Evolutionary conservation across 1,140 invertebrate species (phyloP).

Genomic region (Platorchestia sp.): DNA sequence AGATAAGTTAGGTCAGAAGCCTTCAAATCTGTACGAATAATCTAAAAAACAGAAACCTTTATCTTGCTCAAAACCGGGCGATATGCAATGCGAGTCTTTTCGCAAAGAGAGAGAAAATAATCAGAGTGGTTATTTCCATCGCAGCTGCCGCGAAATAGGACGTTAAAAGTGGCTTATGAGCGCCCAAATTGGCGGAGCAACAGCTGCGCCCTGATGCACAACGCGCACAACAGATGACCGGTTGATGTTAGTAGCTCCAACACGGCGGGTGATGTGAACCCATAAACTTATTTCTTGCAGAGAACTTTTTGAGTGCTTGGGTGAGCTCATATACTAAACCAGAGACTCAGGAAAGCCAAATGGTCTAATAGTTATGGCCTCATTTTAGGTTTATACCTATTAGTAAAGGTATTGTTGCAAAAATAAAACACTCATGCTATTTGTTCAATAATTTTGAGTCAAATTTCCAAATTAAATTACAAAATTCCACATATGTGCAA

Average conservation of each 20-base stretch:
- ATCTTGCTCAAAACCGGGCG: not conserved
- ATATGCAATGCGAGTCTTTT: not conserved
- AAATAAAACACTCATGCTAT: not conserved
- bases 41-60: not conserved
- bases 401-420: not conserved
- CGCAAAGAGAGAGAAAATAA: not conserved
- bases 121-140: not conserved
- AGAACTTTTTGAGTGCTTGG: not conserved
- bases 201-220: not conserved
- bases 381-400: not conserved
- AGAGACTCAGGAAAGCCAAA: too few species aligned
- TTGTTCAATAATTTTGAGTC: too few species aligned
- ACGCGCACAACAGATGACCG: not conserved
- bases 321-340: too few species aligned
- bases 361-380: too few species aligned
- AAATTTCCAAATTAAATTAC: too few species aligned
- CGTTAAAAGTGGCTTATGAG: not conserved
- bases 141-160: not conserved
- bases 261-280: not conserved
- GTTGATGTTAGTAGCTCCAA: not conserved
- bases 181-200: not conserved
- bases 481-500: too few species aligned
- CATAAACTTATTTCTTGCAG: not conserved
- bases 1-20: not conserved
- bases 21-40: not conserved